phyloP scores from a whole-genome alignment of 2,797 vertebrate species.

The Ambastaia sidthimunki region DNA sequence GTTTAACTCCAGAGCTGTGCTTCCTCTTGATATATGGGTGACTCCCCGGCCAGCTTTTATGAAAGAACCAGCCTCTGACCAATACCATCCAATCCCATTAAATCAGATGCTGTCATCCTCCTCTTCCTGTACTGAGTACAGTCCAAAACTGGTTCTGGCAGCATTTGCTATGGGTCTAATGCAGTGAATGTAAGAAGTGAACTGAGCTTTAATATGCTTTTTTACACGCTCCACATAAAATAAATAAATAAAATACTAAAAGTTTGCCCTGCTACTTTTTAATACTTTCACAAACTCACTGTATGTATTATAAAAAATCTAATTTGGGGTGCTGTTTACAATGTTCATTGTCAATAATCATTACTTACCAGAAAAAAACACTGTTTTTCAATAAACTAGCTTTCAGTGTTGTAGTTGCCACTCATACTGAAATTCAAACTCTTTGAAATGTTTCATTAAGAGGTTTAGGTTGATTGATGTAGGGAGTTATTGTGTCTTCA shows the following conservation, averaged over 20 bases:
- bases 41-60: slow-evolving; percentile 52
- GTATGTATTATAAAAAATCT: neutral
- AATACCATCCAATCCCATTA: slow-evolving; percentile 53
- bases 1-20: slow-evolving; percentile 52
- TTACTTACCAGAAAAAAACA: neutral
- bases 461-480: slow-evolving; percentile 18
- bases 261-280: neutral
- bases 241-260: neutral
- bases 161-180: slow-evolving; percentile 2
- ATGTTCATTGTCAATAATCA: slow-evolving; percentile 27
- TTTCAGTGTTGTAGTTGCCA: neutral
- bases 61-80: slow-evolving; percentile 48
- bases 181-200: neutral
- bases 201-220: neutral
- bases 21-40: slow-evolving; percentile 57
- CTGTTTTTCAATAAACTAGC: neutral
- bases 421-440: slow-evolving; percentile 1
- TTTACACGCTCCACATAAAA: neutral
- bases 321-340: neutral
- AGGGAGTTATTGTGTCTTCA: slow-evolving; percentile 32
- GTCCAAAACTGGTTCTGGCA: slow-evolving; percentile 12
- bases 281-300: neutral
- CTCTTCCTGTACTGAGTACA: neutral
- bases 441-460: slow-evolving; percentile 8
- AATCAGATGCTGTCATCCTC: slow-evolving; percentile 50